Base-by-base conservation (phyloP, 2,888 invertebrate genomes). In the Minunthozetes semirufus region DNA sequence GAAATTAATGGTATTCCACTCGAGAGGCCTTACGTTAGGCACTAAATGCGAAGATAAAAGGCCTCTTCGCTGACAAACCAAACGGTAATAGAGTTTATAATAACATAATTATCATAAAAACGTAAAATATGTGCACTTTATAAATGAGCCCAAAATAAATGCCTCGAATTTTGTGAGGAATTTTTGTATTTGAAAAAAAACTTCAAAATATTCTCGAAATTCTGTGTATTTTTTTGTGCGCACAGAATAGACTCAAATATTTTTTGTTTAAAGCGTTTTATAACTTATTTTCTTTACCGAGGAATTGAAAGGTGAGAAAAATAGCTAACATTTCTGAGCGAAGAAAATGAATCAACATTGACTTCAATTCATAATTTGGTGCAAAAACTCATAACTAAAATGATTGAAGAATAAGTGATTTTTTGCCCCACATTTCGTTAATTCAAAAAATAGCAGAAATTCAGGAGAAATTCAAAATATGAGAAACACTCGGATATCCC, bases 91-190 rank as follows among this genome's bases (percentile, higher is more conserved):
- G 46, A 48, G 17, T 17, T 48, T 48, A 48, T 48, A 15, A 48
- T 48, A 48, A 48, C 46, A 48, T 48, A 15, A 48, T 48, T 48
- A 48, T 48, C 46, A 17, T 48, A 48, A 48, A 48, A 48, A 48
- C 46, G 2, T 17, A 56, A 56, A 56, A 56, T 56, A 56, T 56
- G 56, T 56, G 56, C 3, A 25, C 19, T 19, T 22, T 56, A 56
- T 56, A 56, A 56, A 56, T 56, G 56, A 56, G 56, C 56, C 56
- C 56, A 9, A 56, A 56, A 56, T 56, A 56, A 56, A 56, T 56
- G 56, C 3, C 2, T 56, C 19, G 25, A 56, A 22, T 56, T 56
- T 56, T n/a, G n/a, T n/a, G 8, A 33, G 33, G 33, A 33, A 33
- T 33, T 5, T 33, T 33, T 33, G 33, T 5, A n/a, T 17, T 11